These are phyloP conservation scores for Cecidostiba fungosa DNA, from an alignment of 2,888 invertebrate species.

Conservation along the genomic window DNA sequence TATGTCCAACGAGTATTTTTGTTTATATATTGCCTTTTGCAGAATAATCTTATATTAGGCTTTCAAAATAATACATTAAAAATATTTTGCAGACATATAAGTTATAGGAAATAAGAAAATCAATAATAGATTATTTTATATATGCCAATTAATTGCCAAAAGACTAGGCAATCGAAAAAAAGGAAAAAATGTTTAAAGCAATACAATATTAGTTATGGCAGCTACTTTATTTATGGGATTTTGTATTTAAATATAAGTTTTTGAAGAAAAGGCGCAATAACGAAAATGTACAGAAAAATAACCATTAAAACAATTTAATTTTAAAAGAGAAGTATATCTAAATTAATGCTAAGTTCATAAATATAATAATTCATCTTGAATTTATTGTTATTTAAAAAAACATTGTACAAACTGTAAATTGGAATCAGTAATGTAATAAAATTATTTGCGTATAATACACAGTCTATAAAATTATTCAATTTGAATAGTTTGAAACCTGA, in stretches of 20 bases:
- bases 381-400: conserved; percentile 31
- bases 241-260: not conserved
- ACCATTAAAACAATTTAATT: not conserved
- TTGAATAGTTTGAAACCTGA: not conserved
- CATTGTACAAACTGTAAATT: conserved; percentile 31
- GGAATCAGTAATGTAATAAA: conserved; percentile 33
- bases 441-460: conserved; percentile 4
- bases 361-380: not conserved
- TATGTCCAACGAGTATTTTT: conserved; percentile 25
- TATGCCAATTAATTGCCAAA: not conserved
- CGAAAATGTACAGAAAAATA: not conserved
- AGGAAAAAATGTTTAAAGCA: not conserved
- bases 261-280: not conserved
- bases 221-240: not conserved
- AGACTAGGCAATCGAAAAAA: conserved; percentile 10
- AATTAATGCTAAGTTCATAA: not conserved
- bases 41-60: conserved; percentile 10
- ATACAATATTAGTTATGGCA: not conserved
- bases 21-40: conserved; percentile 29
- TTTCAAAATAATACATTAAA: not conserved
- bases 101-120: conserved; percentile 1
- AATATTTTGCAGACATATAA: conserved; percentile 18
- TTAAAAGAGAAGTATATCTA: not conserved
- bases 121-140: not conserved
- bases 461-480: conserved; percentile 1